These are phyloP conservation scores for Polydrusus cervinus DNA, from an alignment of 2,888 invertebrate genomes.

Conservation along the genomic window DNA sequence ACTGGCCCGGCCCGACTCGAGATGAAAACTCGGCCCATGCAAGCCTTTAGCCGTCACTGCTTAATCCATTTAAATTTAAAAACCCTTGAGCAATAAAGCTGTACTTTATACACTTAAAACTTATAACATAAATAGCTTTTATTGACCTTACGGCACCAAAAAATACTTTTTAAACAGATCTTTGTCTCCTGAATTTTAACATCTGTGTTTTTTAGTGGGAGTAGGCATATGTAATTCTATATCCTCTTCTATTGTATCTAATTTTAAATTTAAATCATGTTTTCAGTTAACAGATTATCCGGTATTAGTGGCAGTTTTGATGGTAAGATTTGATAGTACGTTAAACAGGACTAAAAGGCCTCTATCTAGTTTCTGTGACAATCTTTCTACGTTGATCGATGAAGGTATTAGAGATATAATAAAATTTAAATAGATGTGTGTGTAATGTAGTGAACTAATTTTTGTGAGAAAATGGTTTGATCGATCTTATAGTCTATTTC, in stretches of 20 bases:
- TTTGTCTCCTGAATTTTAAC: not conserved
- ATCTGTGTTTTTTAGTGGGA: slow-evolving; percentile 10
- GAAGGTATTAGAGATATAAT: not conserved
- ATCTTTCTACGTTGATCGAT: slow-evolving; percentile 17
- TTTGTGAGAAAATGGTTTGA: slow-evolving; percentile 3
- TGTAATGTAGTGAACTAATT: not conserved
- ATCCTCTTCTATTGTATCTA: slow-evolving; percentile 15
- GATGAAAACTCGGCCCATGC: too few relatives aligned
- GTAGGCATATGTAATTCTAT: slow-evolving; percentile 9
- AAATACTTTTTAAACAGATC: not conserved
- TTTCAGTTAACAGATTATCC: slow-evolving; percentile 19
- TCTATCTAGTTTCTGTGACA: slow-evolving; percentile 13
- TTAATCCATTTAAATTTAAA: too few relatives aligned
- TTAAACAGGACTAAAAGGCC: slow-evolving; percentile 23
- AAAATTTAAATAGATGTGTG: slow-evolving; percentile 14
- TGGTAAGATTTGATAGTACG: slow-evolving; percentile 12
- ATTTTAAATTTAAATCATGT: slow-evolving; percentile 26
- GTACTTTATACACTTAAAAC: too few relatives aligned
- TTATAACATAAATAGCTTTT: too few relatives aligned
- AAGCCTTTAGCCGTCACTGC: too few relatives aligned
- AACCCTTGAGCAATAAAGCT: too few relatives aligned
- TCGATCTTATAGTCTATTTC: too few relatives aligned
- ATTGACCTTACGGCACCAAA: not conserved
- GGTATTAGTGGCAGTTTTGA: not conserved
- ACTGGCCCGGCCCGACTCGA: too few relatives aligned